Base-by-base conservation (phyloP, 1,140 invertebrate species). In the Aphaenogaster floridana region DNA sequence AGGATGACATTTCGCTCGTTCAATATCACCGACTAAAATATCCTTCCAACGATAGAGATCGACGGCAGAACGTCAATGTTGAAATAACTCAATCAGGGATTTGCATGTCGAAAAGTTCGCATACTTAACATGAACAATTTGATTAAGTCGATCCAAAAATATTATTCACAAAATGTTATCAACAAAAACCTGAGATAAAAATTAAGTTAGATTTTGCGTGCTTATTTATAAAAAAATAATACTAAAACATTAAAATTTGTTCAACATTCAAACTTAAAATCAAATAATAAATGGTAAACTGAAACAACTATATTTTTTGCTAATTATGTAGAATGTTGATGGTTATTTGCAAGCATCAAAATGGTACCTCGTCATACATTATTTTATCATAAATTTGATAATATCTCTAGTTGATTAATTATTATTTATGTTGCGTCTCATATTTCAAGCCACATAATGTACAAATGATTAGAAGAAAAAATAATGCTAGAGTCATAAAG, bases 21-120 rank as follows among this genome's bases (percentile, higher is more conserved):
- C 97, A 97, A 98, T 15, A 96, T 92, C 0, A 97, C 97, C 45
- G 97, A 96, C 92, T 97, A 97, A 95, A 98, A 98, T 69, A 97
- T 96, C 72, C 97, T 95, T 84, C 96, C 96, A 57, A 97, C 97
- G 28, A 97, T 96, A 42, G 96, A 95, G n/a, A 97, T 95, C 39
- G 96, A 95, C 68, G 95, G 94, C 57, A 94, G 94, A 9, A 96
- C 96, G 64, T 96, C 96, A 28, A 97, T 94, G 15, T 95, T 94
- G 91, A 98, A 98, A 94, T 98, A 97, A 86, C 95, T 96, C 94
- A 97, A 97, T 66, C 97, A 96, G 9, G 97, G 96, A 92, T 97
- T 97, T 21, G 97, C 96, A 39, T 96, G 96, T 93, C 97, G 97
- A 68, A 98, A 92, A n/a, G 96, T 96, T 69, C 97, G 96, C 17